phyloP scores from a whole-genome alignment of 2,797 vertebrate genomes.

The Parambassis ranga region DNA sequence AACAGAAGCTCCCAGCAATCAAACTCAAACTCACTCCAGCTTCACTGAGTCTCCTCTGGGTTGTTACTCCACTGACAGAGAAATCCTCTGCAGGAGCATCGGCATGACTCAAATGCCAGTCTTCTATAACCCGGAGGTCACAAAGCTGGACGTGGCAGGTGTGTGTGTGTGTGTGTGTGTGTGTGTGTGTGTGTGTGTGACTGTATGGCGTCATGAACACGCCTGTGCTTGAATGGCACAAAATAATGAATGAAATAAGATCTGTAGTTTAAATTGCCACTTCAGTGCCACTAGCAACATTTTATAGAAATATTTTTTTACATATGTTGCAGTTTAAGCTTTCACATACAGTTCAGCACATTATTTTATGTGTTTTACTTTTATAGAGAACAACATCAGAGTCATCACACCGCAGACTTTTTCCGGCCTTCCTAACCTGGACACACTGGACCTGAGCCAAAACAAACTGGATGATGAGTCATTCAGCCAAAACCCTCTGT shows the following conservation, averaged over 20 bases:
- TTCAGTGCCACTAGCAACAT: not conserved
- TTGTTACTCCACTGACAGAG: conserved; percentile 72
- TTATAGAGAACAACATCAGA: conserved; percentile 80
- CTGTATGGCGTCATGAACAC: not conserved
- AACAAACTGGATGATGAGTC: conserved; percentile 79
- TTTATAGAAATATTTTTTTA: not conserved
- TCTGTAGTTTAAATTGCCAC: too few relatives aligned
- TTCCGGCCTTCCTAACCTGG: conserved; percentile 76
- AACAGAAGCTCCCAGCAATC: conserved; percentile 65
- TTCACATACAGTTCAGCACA: not conserved
- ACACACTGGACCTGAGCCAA: conserved; percentile 83
- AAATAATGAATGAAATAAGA: too few relatives aligned
- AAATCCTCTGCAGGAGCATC: conserved; percentile 75
- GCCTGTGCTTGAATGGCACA: not conserved
- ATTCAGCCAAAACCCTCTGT: conserved; percentile 70
- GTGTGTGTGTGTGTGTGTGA: conserved; percentile 42
- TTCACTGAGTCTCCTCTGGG: conserved; percentile 61
- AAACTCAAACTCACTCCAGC: conserved; percentile 49
- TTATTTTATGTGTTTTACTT: conserved; percentile 4
- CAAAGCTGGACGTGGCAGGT: conserved; percentile 83
- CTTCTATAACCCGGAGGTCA: conserved; percentile 75
- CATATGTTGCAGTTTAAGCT: not conserved
- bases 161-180: conserved; percentile 16
- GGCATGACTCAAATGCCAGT: conserved; percentile 77
- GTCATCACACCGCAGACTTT: conserved; percentile 67